These are phyloP conservation scores for Caenorhabditis doughertyi DNA, from an alignment of 2,888 invertebrate genomes.

Conservation along the genomic window DNA sequence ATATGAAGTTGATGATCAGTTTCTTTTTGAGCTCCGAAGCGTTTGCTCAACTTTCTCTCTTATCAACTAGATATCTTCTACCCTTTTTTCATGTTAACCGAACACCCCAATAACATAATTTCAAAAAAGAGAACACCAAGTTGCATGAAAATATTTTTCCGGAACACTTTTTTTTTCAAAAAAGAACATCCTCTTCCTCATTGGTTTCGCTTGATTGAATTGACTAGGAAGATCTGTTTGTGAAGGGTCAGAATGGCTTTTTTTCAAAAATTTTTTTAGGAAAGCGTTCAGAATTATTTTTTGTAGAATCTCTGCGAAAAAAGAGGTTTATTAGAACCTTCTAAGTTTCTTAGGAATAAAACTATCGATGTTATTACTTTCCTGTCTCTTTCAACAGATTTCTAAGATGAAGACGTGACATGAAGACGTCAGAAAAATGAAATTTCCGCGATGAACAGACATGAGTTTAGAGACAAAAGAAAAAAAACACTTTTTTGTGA, in stretches of 20 bases:
- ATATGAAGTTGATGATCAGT: no score
- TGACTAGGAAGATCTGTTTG: not conserved
- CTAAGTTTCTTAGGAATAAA: not conserved
- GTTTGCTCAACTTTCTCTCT: not conserved
- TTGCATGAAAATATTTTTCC: constrained; percentile 19
- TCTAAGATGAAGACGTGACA: constrained; percentile 17
- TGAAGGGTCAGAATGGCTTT: not conserved
- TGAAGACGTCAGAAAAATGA: constrained; percentile 35
- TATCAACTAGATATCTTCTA: not conserved
- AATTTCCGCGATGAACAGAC: constrained; percentile 23
- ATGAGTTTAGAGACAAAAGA: constrained; percentile 22
- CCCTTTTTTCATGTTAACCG: not conserved
- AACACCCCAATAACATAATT: constrained; percentile 6
- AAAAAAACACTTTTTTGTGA: constrained; percentile 10
- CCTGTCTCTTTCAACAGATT: not conserved
- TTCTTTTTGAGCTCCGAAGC: not conserved
- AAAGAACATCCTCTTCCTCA: constrained; percentile 3
- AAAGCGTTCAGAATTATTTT: no score
- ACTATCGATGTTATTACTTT: not conserved
- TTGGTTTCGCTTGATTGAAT: constrained; percentile 19
- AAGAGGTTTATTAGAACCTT: no score
- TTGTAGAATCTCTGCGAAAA: no score
- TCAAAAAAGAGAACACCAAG: not conserved
- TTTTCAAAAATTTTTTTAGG: no score
- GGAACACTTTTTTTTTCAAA: not conserved